Evolutionary conservation across 2,797 vertebrate genomes (phyloP).

Genomic region (Apodemus agrarius): DNA sequence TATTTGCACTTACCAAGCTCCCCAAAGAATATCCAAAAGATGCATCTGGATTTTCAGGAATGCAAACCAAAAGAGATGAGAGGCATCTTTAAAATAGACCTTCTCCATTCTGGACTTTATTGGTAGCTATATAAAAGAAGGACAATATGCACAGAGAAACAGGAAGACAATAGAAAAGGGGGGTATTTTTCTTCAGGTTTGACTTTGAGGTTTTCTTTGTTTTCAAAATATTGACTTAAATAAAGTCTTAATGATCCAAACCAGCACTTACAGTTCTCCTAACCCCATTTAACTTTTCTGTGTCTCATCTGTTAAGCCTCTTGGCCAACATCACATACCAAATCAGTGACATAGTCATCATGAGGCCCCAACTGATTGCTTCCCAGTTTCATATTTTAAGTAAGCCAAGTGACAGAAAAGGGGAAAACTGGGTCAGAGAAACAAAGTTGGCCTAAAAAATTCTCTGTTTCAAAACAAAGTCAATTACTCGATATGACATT

Average conservation of each 20-base stretch:
- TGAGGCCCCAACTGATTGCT: conserved; percentile 68
- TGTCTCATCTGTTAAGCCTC: conserved; percentile 71
- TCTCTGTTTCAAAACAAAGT: conserved; percentile 72
- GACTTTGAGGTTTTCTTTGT: not conserved
- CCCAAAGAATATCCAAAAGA: conserved; percentile 37
- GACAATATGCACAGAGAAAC: not conserved
- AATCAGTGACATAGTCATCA: conserved; percentile 78
- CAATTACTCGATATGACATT: conserved; percentile 68
- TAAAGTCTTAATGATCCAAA: conserved; percentile 54
- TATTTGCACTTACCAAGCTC: conserved; percentile 49
- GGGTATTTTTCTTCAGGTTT: not conserved
- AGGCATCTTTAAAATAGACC: conserved; percentile 13
- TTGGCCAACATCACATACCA: conserved; percentile 80
- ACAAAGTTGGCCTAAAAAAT: conserved; percentile 74
- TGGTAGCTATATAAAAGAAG: not conserved
- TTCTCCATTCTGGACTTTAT: conserved; percentile 37
- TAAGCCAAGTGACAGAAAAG: conserved; percentile 77
- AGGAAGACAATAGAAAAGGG: not conserved
- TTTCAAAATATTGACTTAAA: conserved; percentile 34
- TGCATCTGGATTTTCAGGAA: conserved; percentile 48
- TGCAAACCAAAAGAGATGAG: not conserved
- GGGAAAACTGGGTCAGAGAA: conserved; percentile 78
- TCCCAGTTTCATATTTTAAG: conserved; percentile 78
- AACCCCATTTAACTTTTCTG: conserved; percentile 71
- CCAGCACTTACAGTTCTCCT: conserved; percentile 65